Percentiles rank a stretch among this genome's conserved stretches.
Conservation (phyloP, 2,888 invertebrate genomes). For the Petrolisthes manimaculis region DNA sequence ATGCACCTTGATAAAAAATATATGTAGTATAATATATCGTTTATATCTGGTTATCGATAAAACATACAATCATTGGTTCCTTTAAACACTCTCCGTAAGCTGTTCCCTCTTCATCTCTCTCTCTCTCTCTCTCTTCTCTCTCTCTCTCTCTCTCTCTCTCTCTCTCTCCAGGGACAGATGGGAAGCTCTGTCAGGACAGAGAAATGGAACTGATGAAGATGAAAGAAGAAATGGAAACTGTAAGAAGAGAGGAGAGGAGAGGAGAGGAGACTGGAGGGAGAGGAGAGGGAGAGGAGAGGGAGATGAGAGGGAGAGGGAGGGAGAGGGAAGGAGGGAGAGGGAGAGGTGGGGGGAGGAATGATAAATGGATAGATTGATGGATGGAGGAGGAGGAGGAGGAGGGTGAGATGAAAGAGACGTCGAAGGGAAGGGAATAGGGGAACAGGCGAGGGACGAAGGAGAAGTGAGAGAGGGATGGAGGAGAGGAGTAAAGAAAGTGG, state of each 20-base stretch:
- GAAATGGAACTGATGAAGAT: background rate
- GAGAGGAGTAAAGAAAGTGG: background rate
- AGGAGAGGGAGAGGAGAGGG: background rate
- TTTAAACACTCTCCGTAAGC: background rate
- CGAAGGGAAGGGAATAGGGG: background rate
- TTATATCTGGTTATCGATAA: too few species aligned
- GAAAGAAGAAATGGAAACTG: background rate
- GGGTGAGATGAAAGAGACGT: background rate
- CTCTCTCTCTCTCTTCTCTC: background rate
- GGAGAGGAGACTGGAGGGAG: background rate
- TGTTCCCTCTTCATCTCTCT: background rate
- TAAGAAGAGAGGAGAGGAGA: background rate
- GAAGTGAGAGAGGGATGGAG: background rate
- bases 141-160: background rate
- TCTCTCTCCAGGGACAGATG: background rate
- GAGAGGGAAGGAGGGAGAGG: background rate
- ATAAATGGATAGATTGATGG: background rate
- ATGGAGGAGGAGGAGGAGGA: background rate
- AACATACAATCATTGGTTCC: background rate
- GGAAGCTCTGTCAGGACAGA: background rate
- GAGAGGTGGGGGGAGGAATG: background rate
- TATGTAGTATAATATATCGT: background rate
- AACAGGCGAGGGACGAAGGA: background rate
- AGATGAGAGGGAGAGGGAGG: background rate
- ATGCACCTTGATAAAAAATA: background rate